phyloP scores from a whole-genome alignment of 2,113 vertebrate genomes.

The Nothoprocta perdicaria region DNA sequence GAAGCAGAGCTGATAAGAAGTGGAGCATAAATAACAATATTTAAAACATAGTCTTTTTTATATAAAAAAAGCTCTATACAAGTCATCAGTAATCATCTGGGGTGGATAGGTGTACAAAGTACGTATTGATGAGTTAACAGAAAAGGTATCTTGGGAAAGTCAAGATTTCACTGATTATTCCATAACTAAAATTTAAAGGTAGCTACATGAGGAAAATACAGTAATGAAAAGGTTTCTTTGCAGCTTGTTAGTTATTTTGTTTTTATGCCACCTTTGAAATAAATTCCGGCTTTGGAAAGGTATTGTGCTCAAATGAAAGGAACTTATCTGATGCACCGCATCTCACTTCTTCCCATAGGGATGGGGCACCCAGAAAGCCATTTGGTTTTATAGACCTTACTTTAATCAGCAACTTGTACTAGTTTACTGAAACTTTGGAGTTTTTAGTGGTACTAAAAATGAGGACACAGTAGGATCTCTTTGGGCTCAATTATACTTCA shows the following conservation, averaged over 20 bases:
- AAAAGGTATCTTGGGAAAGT: neutral
- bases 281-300: neutral
- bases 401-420: neutral
- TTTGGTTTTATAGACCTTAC: rapidly evolving
- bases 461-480: neutral
- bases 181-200: neutral
- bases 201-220: neutral
- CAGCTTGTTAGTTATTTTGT: neutral
- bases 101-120: neutral
- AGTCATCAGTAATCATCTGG: neutral
- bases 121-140: neutral
- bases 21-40: neutral
- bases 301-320: neutral
- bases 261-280: neutral
- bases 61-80: neutral
- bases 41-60: neutral
- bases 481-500: neutral
- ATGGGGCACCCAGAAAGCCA: neutral
- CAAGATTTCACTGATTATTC: neutral
- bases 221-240: neutral
- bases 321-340: neutral
- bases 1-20: neutral
- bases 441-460: neutral
- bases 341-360: neutral
- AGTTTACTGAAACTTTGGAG: neutral